phyloP scores from a whole-genome alignment of 2,797 vertebrate genomes.

The Cossypha niveicapilla region DNA sequence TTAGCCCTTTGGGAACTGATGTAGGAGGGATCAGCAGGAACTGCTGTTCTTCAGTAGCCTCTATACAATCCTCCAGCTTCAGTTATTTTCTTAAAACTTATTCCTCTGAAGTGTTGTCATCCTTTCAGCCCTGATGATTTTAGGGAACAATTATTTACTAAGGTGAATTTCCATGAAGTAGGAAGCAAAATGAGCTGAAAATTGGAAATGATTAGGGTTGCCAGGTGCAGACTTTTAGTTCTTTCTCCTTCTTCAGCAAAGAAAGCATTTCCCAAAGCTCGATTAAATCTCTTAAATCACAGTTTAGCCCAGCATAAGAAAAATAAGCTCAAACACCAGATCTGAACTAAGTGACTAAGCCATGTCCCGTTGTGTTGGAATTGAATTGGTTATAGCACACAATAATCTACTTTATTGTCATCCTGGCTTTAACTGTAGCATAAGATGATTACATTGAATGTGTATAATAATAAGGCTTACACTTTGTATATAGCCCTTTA shows the following conservation, averaged over 20 bases:
- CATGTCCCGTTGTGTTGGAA: conserved; percentile 25
- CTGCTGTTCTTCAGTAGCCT: conserved; percentile 46
- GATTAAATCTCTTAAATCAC: conserved; percentile 55
- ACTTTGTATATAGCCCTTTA: conserved; percentile 59
- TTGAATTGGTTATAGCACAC: conserved; percentile 44
- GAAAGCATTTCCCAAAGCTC: conserved; percentile 47
- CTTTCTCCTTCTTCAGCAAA: conserved; percentile 24
- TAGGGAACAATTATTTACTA: conserved; percentile 16
- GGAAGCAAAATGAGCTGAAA: conserved; percentile 25
- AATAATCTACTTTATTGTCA: conserved; percentile 58
- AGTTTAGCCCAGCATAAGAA: conserved; percentile 50
- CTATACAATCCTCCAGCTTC: neutral
- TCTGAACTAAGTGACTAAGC: conserved; percentile 55
- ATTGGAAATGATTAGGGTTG: neutral
- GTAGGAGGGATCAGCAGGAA: conserved; percentile 46
- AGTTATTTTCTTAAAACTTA: conserved; percentile 37
- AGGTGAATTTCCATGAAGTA: conserved; percentile 22
- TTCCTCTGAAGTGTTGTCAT: conserved; percentile 19
- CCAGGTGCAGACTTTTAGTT: conserved; percentile 42
- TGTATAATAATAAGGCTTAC: conserved; percentile 59
- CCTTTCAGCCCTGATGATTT: conserved; percentile 24
- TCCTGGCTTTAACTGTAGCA: conserved; percentile 53
- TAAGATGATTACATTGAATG: conserved; percentile 59
- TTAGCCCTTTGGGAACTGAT: conserved; percentile 14
- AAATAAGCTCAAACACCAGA: conserved; percentile 43